Conservation (phyloP, 2,888 invertebrate genomes). For the Ophion ventricosus region DNA sequence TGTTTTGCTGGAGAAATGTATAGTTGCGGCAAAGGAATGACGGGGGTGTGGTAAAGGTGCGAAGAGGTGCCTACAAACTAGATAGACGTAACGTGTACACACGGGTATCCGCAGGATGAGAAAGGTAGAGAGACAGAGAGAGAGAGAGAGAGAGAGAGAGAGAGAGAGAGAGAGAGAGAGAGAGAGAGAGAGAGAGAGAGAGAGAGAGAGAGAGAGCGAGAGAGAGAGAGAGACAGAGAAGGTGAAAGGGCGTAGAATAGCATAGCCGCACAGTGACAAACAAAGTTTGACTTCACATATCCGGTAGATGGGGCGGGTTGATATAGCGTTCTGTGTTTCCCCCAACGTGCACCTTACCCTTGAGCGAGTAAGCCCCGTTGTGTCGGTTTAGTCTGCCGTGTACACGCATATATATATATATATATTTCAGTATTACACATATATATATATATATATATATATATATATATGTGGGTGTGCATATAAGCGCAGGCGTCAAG, state of each 20-base stretch:
- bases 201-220: no score
- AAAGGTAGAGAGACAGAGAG: constrained; percentile 24
- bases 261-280: constrained; percentile 75
- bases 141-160: constrained; percentile 27
- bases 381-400: constrained; percentile 73
- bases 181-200: no score
- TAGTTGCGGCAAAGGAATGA: constrained; percentile 45
- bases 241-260: constrained; percentile 67
- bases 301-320: constrained; percentile 50
- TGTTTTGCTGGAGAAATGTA: constrained; percentile 26
- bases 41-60: constrained; percentile 7
- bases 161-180: constrained; percentile 24
- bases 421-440: neutral
- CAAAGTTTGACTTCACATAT: constrained; percentile 78
- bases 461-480: neutral
- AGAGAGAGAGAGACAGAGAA: constrained; percentile 32
- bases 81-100: constrained; percentile 71
- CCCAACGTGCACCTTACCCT: constrained; percentile 76
- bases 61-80: constrained; percentile 65
- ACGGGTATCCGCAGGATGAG: constrained; percentile 7
- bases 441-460: no score
- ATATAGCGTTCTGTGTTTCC: constrained; percentile 65
- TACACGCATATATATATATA: neutral
- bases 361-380: constrained; percentile 74
- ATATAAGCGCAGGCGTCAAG: constrained; percentile 39